These are phyloP conservation scores for Agraylea sexmaculata DNA, from an alignment of 1,140 invertebrate species.

Conservation along the genomic window DNA sequence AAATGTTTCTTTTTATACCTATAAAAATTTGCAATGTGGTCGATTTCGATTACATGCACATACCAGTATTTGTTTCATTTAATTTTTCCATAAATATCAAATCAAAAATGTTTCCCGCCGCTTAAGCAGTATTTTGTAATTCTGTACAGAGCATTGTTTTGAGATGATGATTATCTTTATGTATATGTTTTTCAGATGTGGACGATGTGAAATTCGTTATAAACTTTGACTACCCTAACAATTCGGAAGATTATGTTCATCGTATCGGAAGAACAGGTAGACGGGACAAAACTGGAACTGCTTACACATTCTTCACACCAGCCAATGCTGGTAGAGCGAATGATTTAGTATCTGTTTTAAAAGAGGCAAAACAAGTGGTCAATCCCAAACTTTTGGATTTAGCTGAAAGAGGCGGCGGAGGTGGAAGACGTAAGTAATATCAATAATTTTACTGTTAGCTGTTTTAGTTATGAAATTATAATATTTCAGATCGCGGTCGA, in stretches of 20 bases:
- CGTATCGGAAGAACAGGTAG: slow-evolving; percentile 96
- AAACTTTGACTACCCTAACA: slow-evolving; percentile 98
- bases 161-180: too few species aligned
- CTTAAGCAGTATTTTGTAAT: too few species aligned
- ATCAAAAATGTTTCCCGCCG: too few species aligned
- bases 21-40: too few species aligned
- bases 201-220: slow-evolving; percentile 99
- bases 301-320: slow-evolving; percentile 97
- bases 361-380: slow-evolving; percentile 87
- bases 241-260: slow-evolving; percentile 99
- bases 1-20: too few species aligned
- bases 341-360: slow-evolving; percentile 83
- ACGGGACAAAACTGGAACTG: slow-evolving; percentile 89
- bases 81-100: too few species aligned
- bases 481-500: slow-evolving; percentile 30
- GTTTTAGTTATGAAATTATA: background rate
- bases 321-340: slow-evolving; percentile 85
- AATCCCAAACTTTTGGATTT: slow-evolving; percentile 40
- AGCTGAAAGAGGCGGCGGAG: slow-evolving; percentile 34
- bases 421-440: slow-evolving; percentile 21
- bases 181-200: slow-evolving; percentile 91
- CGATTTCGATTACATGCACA: too few species aligned
- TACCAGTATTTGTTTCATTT: too few species aligned
- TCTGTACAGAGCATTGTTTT: too few species aligned
- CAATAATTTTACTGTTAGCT: background rate